Conservation (phyloP, 2,797 vertebrate genomes). For the Micrastur ruficollis region DNA sequence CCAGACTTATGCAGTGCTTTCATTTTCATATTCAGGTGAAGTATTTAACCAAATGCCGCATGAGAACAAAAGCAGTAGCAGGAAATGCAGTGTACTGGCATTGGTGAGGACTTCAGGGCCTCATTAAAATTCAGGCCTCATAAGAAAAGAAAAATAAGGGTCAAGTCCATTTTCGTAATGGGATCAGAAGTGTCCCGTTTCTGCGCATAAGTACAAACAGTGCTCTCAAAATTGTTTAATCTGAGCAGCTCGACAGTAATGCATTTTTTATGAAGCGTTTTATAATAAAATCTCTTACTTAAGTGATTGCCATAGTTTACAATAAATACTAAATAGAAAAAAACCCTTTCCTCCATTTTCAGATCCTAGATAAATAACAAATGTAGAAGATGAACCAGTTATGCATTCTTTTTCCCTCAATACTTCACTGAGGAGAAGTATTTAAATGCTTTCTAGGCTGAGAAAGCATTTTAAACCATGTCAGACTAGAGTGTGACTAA, state of each 20-base stretch:
- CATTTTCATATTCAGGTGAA: neutral
- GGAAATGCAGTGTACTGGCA: neutral
- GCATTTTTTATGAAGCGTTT: neutral
- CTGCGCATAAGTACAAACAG: neutral
- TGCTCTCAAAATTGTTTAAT: neutral
- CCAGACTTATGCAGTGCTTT: neutral
- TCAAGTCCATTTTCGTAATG: constrained; percentile 13
- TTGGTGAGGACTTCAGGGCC: neutral
- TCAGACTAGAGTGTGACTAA: neutral
- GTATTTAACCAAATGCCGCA: neutral
- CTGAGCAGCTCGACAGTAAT: neutral
- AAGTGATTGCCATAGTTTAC: neutral
- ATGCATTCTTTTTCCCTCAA: neutral
- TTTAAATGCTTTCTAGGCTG: neutral
- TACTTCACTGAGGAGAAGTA: neutral
- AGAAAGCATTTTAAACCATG: neutral
- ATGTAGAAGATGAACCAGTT: neutral
- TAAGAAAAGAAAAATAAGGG: neutral
- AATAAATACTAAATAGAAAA: neutral
- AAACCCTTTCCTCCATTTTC: neutral
- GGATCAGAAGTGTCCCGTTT: neutral
- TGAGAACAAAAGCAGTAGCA: neutral
- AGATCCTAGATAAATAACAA: neutral
- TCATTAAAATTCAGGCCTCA: constrained; percentile 22
- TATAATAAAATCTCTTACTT: neutral